Base-by-base conservation (phyloP, 1,140 invertebrate species). In the Hycleus phaleratus region DNA sequence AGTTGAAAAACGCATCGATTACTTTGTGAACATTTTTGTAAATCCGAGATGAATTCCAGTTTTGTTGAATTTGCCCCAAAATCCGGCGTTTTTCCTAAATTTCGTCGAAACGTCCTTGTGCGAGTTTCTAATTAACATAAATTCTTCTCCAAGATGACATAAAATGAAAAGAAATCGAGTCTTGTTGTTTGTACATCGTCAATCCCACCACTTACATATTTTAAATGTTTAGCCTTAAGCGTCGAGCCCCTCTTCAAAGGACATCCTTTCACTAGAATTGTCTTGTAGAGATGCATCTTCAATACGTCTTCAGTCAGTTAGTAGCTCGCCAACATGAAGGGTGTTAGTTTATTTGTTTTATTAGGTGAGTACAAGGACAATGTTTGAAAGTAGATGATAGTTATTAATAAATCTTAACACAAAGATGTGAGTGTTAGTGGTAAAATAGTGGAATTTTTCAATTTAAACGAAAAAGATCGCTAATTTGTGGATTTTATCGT, bases 261-360 rank as follows among this genome's bases (percentile, higher is more conserved):
- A 66, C 59, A 60, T 61, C 64, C 64, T 66, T 63, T 66, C 64
- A 66, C 64, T 63, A 54, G 32, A 25, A 52, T 26, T 18, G 54
- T 63, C 61, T 59, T 63, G 56, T 58, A 58, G 51, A 59, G 46
- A 49, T 45, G 48, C 59, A 53, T 61, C 62, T 58, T 38, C 52
- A 49, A 42, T 44, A 44, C 10, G 43, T 67, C 61, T 71, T 71
- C 66, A 71, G 69, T 68, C 66, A 63, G 60, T 61, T 47, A 58
- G 63, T 65, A 68, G 67, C 68, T 68, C 64, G 56, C 61, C 58
- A 65, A 58, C 60, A 70, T 70, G 68, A 65, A 62, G 66, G 63
- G 66, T 69, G 66, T 65, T 64, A 65, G 66, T 71, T 62, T 65
- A 56, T 67, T 72, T 56, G 61, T 71, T 65, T 60, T 71, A 55